A percentile compares a stretch with the other conserved stretches of the same genome.
Conservation (phyloP, 2,113 vertebrate species). For the Bubo bubo region DNA sequence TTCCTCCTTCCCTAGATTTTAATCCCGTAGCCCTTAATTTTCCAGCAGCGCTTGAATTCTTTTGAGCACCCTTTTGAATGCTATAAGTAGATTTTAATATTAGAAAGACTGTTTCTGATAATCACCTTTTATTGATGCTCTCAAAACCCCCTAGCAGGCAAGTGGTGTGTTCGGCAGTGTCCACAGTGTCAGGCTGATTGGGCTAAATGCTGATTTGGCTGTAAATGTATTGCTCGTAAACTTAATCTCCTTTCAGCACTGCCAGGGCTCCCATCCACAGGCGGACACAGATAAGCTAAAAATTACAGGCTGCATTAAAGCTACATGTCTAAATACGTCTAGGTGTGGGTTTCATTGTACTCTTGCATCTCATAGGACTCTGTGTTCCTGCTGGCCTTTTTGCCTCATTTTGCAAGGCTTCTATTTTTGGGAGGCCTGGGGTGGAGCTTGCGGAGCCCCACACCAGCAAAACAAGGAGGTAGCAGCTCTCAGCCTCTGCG, state of each 20-base stretch:
- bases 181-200: neutral
- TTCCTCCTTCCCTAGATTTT: neutral
- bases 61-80: neutral
- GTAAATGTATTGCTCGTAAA: neutral
- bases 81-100: neutral
- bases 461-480: slow-evolving; percentile 42
- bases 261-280: neutral
- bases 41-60: neutral
- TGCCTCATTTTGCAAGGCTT: slow-evolving; percentile 69
- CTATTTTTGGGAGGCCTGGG: slow-evolving; percentile 59
- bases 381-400: slow-evolving; percentile 49
- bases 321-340: neutral
- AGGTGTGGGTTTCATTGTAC: slow-evolving; percentile 44
- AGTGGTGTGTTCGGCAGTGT: neutral
- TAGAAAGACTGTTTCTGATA: rapidly evolving
- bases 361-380: slow-evolving; percentile 31
- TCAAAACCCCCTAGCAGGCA: neutral
- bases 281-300: slow-evolving; percentile 47
- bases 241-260: neutral
- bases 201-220: neutral
- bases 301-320: slow-evolving; percentile 4
- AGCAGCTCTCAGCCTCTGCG: neutral
- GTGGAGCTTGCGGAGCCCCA: slow-evolving; percentile 41
- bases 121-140: neutral
- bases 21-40: neutral